Evolutionary conservation across 2,888 invertebrate species (phyloP).

Genomic region (Romanomermis culicivorax): DNA sequence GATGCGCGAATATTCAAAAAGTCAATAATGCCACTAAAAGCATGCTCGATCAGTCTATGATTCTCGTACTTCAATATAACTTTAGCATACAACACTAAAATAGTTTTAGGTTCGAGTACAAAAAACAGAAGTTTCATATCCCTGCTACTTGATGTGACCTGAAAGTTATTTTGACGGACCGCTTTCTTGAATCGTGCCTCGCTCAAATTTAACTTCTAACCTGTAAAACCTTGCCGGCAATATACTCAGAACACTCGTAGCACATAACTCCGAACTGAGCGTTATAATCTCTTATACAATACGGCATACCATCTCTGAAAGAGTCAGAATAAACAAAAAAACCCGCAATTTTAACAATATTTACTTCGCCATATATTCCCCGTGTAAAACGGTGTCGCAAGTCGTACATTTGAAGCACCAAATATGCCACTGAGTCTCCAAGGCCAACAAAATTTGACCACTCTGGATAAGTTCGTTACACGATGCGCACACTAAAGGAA

Average conservation of each 20-base stretch:
- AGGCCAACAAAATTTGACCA: slow-evolving; percentile 70
- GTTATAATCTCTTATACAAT: slow-evolving; percentile 85
- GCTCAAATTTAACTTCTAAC: too few relatives aligned
- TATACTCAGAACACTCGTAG: slow-evolving; percentile 74
- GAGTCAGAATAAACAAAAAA: not conserved
- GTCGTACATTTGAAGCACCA: slow-evolving; percentile 77
- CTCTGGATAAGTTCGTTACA: slow-evolving; percentile 66
- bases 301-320: slow-evolving; percentile 57
- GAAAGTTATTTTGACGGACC: too few relatives aligned
- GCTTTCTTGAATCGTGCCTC: too few relatives aligned
- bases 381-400: slow-evolving; percentile 63
- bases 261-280: slow-evolving; percentile 76
- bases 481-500: slow-evolving; percentile 49
- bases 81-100: too few relatives aligned
- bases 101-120: too few relatives aligned
- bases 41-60: too few relatives aligned
- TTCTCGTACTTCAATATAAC: too few relatives aligned
- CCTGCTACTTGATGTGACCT: too few relatives aligned
- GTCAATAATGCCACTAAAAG: too few relatives aligned
- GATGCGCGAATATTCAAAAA: too few relatives aligned
- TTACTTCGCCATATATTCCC: slow-evolving; percentile 54
- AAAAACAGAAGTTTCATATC: too few relatives aligned
- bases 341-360: not conserved
- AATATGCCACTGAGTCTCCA: slow-evolving; percentile 84
- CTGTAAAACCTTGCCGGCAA: slow-evolving; percentile 69